Percentiles rank a stretch among this genome's conserved stretches.
phyloP scores from a whole-genome alignment of 1,140 invertebrate genomes.

The Trinorchestia longiramus region DNA sequence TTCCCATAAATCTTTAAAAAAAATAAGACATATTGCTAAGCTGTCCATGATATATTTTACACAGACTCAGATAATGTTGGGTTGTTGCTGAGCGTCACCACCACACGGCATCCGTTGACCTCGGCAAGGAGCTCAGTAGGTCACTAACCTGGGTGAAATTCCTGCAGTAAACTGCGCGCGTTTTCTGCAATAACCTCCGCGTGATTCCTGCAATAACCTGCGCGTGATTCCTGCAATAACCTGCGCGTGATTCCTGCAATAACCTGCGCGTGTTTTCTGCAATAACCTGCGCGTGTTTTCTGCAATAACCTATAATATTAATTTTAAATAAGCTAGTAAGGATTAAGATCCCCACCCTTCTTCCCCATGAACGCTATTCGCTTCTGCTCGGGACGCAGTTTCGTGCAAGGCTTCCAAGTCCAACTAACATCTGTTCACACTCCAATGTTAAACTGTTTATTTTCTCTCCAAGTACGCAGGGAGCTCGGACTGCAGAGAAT shows the following conservation, averaged over 20 bases:
- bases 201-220: no score
- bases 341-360: not conserved
- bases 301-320: no score
- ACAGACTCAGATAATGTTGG: not conserved
- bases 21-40: not conserved
- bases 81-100: not conserved
- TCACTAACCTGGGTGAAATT: no score
- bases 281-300: no score
- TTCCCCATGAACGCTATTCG: not conserved
- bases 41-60: not conserved
- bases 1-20: not conserved
- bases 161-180: no score
- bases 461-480: no score
- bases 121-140: no score
- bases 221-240: no score
- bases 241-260: no score
- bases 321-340: not conserved
- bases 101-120: not conserved
- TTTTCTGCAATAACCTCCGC: no score
- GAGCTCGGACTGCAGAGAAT: not conserved
- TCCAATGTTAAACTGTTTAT: not conserved
- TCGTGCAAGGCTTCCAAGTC: not conserved
- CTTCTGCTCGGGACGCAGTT: not conserved
- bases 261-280: no score
- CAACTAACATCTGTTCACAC: not conserved